A percentile compares a stretch with the other conserved stretches of the same genome.
These are phyloP conservation scores for Macrocentrus cingulum DNA, from an alignment of 1,140 invertebrate genomes.

Conservation along the genomic window DNA sequence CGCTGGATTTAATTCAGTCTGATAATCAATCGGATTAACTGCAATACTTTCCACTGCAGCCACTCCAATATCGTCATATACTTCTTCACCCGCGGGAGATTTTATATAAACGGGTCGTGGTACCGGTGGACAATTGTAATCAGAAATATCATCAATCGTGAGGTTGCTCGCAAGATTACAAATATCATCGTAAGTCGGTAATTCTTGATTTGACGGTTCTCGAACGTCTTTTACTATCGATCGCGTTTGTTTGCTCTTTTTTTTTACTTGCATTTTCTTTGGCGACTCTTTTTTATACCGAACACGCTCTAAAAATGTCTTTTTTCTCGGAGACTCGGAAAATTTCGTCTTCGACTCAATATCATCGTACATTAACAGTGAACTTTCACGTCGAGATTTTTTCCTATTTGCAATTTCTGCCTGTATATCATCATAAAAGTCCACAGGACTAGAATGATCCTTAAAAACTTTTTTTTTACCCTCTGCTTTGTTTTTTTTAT, in stretches of 20 bases:
- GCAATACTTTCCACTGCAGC: neutral
- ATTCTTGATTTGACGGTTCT: conserved; percentile 4
- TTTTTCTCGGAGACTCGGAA: conserved; percentile 32
- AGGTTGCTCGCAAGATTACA: conserved; percentile 4
- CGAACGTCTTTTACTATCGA: neutral
- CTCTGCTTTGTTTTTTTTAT: neutral
- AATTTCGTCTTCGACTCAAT: conserved; percentile 15
- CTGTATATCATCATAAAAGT: conserved; percentile 42
- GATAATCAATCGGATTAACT: neutral
- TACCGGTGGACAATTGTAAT: conserved; percentile 38
- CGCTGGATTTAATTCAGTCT: too few relatives aligned
- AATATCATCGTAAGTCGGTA: conserved; percentile 36
- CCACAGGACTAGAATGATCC: neutral
- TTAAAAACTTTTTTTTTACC: neutral
- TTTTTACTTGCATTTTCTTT: conserved; percentile 32
- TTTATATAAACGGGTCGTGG: conserved; percentile 37
- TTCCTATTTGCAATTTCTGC: neutral
- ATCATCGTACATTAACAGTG: conserved; percentile 13
- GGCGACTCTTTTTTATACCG: conserved; percentile 33
- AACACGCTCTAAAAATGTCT: conserved; percentile 37
- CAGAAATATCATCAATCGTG: conserved; percentile 18
- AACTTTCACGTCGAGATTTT: neutral
- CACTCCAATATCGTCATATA: conserved; percentile 40
- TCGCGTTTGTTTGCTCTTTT: conserved; percentile 16
- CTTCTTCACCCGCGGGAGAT: conserved; percentile 24